phyloP scores from a whole-genome alignment of 2,113 vertebrate species.

The Thomomys bottae region DNA sequence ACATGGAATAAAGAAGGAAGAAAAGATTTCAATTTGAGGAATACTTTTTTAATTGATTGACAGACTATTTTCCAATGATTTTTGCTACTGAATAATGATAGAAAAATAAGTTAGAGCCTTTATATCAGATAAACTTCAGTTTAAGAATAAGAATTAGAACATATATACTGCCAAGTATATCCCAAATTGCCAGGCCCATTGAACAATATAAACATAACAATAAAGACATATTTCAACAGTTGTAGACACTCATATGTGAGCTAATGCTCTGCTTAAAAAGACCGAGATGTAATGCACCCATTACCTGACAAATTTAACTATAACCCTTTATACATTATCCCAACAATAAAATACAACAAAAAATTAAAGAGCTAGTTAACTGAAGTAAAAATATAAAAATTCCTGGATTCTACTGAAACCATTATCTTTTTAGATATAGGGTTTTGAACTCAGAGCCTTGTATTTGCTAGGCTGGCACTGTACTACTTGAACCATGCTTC shows the following conservation, averaged over 20 bases:
- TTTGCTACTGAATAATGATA: not conserved
- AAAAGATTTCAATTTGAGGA: not conserved
- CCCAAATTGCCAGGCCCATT: not conserved
- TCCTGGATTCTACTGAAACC: not conserved
- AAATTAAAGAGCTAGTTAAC: not conserved
- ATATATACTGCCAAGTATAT: not conserved
- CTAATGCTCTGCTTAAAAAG: not conserved
- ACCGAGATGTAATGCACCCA: too few species aligned
- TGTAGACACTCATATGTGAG: not conserved
- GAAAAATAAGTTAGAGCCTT: not conserved
- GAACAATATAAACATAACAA: not conserved
- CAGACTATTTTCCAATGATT: not conserved
- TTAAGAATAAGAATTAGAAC: not conserved
- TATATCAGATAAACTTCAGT: not conserved
- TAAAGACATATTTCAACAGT: not conserved
- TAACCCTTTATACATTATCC: too few species aligned
- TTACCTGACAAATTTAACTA: too few species aligned
- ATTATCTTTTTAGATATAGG: too few species aligned
- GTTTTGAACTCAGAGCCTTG: too few species aligned
- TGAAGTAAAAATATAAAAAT: conserved; percentile 14
- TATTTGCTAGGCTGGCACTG: too few species aligned
- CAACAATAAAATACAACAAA: too few species aligned
- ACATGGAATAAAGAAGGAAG: conserved; percentile 55
- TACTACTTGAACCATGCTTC: too few species aligned
- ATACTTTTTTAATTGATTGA: not conserved